These are phyloP conservation scores for Agelastica alni DNA, from an alignment of 2,888 invertebrate genomes.

Conservation along the genomic window DNA sequence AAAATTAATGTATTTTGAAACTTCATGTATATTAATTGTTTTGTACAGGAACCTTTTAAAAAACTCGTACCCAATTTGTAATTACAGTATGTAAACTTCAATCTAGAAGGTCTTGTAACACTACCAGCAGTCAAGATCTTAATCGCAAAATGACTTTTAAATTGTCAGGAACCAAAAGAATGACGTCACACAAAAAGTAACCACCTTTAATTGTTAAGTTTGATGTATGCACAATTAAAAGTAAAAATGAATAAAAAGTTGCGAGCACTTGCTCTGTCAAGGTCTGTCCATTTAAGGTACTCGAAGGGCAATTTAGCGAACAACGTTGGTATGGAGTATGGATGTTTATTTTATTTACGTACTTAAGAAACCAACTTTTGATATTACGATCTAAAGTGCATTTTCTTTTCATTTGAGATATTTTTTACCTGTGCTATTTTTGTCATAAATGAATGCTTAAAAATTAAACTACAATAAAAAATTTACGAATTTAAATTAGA, in stretches of 20 bases:
- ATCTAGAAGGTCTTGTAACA: not conserved
- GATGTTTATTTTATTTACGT: too few relatives aligned
- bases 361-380: too few relatives aligned
- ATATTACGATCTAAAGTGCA: too few relatives aligned
- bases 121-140: slow-evolving; percentile 2
- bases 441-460: too few relatives aligned
- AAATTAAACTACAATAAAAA: too few relatives aligned
- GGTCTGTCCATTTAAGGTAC: slow-evolving; percentile 37
- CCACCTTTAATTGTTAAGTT: slow-evolving; percentile 6
- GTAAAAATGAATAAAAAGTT: slow-evolving; percentile 1
- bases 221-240: slow-evolving; percentile 4
- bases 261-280: slow-evolving; percentile 26
- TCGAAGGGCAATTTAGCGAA: slow-evolving; percentile 25
- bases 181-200: slow-evolving; percentile 22
- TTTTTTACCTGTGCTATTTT: too few relatives aligned
- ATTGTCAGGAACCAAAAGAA: slow-evolving; percentile 9
- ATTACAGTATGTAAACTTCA: slow-evolving; percentile 2
- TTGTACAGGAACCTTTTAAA: not conserved
- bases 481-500: too few relatives aligned
- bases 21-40: not conserved
- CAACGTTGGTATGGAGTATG: not conserved
- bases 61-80: not conserved
- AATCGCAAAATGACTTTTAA: not conserved
- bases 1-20: too few relatives aligned
- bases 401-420: too few relatives aligned